Evolutionary conservation across 2,888 invertebrate species (phyloP).

Genomic region (Trissolcus brochymenae): DNA sequence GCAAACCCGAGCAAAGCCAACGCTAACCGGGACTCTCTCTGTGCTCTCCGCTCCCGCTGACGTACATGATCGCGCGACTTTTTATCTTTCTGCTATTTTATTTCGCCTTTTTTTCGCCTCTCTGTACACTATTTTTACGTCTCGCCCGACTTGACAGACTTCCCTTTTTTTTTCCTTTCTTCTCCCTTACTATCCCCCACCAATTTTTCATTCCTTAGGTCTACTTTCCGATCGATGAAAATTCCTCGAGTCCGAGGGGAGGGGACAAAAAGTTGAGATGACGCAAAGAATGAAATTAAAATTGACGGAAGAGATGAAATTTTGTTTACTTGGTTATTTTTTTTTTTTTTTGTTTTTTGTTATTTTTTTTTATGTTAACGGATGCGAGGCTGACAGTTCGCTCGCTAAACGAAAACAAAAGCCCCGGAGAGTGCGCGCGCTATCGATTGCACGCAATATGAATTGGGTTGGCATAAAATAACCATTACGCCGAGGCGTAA

Average conservation of each 20-base stretch:
- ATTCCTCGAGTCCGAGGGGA: too few relatives aligned
- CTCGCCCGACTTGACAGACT: neutral
- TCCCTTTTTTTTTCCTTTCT: constrained; percentile 4
- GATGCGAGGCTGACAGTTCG: neutral
- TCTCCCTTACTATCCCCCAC: neutral
- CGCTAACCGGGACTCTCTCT: constrained; percentile 37
- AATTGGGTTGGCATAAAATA: constrained; percentile 49
- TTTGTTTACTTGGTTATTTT: too few relatives aligned
- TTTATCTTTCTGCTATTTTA: constrained; percentile 46
- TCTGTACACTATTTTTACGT: constrained; percentile 13
- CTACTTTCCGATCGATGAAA: too few relatives aligned
- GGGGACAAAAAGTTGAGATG: too few relatives aligned
- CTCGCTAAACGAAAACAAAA: constrained; percentile 1
- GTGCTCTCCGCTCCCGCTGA: constrained; percentile 51
- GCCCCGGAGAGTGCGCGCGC: constrained; percentile 1
- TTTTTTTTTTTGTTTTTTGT: too few relatives aligned
- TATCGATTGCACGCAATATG: constrained; percentile 40
- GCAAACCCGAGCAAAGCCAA: constrained; percentile 32
- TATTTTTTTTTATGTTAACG: too few relatives aligned
- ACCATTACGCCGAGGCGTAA: constrained; percentile 43
- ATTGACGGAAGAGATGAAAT: too few relatives aligned
- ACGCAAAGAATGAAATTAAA: too few relatives aligned
- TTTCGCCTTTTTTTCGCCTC: constrained; percentile 28
- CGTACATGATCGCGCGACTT: constrained; percentile 39
- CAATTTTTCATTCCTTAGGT: too few relatives aligned